Evolutionary conservation across 2,797 vertebrate genomes (phyloP), one percentile per base, ranked within the genome.

Genomic region (Oreochromis grahami): DNA sequence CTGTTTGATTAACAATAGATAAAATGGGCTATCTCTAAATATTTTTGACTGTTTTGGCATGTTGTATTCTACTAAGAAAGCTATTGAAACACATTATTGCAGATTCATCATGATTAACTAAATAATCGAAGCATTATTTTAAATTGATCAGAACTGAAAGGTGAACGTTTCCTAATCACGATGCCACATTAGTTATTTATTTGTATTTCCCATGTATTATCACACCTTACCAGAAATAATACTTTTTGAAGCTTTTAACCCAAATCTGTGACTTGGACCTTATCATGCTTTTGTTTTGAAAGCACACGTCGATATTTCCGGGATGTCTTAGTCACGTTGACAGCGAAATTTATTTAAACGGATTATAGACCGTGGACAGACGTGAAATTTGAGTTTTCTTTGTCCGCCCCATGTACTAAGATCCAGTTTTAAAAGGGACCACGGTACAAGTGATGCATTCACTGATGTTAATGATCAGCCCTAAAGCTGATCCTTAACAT

Each of bases 201-300:
- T 48, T 2, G 24, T 17, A 26, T 72, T 48, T 48, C 0, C 24
- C 24, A 29, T 29, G 9, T 8, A 29, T 3, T 45, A 45, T 70
- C 41, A 43, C 38, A 43, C 63, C 38, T 43, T 41, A 41, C 63
- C 19, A 43, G 38, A 41, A 13, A 43, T 70, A 43, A 21, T 68
- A 45, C 11, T 19, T 2, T 72, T 72, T 19, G 1, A 48, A 11
- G 24, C 1, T 12, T 48, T 72, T 7, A 45, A 29, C 14, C 24
- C 11, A 24, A 72, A 48, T 48, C 26, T 72, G 26, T 15, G 68
- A 48, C 12, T 1, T 19, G 14, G 3, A 12, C 6, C 26, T 29
- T 8, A 48, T 17, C 8, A 48, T 74, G 29, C 68, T 80, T 83
- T 90, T 80, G 11, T 80, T 91, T 78, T 86, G 52, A 91, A 83